Evolutionary conservation across 1,140 invertebrate genomes (phyloP), one percentile per base, ranked within the genome.

Genomic region (Halesus radiatus): DNA sequence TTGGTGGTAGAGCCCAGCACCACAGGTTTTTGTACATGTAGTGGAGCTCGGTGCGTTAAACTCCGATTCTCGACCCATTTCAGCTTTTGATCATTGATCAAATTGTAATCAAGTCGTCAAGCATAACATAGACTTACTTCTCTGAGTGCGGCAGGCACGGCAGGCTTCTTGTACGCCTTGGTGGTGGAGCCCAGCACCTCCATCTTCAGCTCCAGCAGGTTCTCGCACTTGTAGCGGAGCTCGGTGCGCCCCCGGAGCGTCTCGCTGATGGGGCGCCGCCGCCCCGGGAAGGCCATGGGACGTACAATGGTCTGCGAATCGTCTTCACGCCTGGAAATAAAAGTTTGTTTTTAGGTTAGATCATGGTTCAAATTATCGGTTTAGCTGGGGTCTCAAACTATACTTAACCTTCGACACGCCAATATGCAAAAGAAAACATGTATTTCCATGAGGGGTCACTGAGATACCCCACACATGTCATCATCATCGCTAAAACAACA

Each of bases 141-240:
- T 80, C 75, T 77, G 13, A 84, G 64, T 4, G 80, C 80, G 29
- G 83, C 74, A 6, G 83, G 78, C 8, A 84, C 80, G 15, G 78
- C 76, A 3, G 83, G 84, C 80, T 83, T 84, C 60, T 80, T 74
- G 77, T 81, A 83, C 10, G 62, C 66, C 23, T 84, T 84, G 75
- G 87, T 85, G 73, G 88, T 87, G 82, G 87, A 53, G 13, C 87
- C 87, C 80, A 88, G 85, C 75, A 87, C 85, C 68, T 88, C 94
- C 76, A 98, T 88, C 84, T 96, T 94, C 58, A 98, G 90, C 84
- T 94, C 92, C 68, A 98, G 88, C 75, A 98, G 94, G 87, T 97
- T 97, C 86, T 98, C 96, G 72, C 93, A 93, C 87, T 94, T 91
- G 75, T 92, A 93, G 60, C 91, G 93, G 85, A 88, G 92, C 90